Conservation (phyloP, 2,113 vertebrate species). For the Scatophagus argus region DNA sequence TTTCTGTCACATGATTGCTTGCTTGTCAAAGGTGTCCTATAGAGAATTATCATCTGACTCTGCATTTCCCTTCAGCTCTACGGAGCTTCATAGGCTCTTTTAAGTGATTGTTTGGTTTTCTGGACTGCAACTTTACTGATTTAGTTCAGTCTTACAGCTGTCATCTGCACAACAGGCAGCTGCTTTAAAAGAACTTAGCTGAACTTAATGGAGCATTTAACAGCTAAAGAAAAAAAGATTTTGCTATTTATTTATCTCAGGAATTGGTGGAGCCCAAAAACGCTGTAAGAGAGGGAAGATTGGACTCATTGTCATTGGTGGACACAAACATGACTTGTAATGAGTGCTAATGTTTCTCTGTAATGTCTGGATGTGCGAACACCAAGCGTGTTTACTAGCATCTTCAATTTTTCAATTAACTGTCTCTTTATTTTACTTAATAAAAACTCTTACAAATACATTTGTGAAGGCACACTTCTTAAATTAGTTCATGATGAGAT, state of each 20-base stretch:
- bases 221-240: not conserved
- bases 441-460: not conserved
- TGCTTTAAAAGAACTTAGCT: too few relatives aligned
- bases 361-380: not conserved
- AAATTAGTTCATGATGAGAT: too few relatives aligned
- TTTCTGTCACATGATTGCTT: not conserved
- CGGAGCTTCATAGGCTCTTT: constrained; percentile 10
- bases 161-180: not conserved
- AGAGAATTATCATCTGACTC: not conserved
- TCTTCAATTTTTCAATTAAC: not conserved
- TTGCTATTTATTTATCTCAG: not conserved
- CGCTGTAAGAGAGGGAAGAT: not conserved
- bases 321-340: not conserved
- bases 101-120: constrained; percentile 18
- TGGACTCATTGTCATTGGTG: not conserved
- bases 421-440: not conserved
- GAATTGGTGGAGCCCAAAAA: not conserved
- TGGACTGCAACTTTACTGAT: not conserved
- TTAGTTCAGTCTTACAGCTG: constrained; percentile 14
- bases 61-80: not conserved
- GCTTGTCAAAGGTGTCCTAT: not conserved
- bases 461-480: not conserved
- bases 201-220: not conserved
- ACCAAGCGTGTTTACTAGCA: not conserved
- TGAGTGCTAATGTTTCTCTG: not conserved